Evolutionary conservation across 30 jellyfish, hydroid and myxozoan genomes (phyloP), one percentile per base, ranked within the genome.

Genomic region (Aurelia sp.): DNA sequence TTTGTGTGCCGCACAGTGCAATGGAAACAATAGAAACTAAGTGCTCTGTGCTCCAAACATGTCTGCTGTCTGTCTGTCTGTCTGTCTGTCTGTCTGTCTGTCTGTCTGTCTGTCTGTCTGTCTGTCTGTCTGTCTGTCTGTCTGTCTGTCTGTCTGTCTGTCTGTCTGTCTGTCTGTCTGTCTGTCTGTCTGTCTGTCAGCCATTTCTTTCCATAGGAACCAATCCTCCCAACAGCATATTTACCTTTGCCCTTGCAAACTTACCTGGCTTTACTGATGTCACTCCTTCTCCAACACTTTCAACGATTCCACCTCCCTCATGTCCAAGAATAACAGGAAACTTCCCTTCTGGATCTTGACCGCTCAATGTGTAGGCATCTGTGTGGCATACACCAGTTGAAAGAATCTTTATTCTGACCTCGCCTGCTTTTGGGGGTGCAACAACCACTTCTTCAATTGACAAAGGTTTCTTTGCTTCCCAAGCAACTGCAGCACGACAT

Each of bases 261-360:
- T 66, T 69, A 94, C 99, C 99, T 57, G 95, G 91, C 62, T 94
- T 89, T 20, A 94, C 72, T 12, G 91, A 47, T 4, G 99, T 94
- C n/a, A 94, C 99, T 3, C 97, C 97, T 76, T 94, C 99, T 0
- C 99, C 99, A 31, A 94, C 79, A 72, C 97, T 85, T 62, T 94
- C 99, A 0, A 94, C 97, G 51, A 94, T 85, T 21, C 99, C 99
- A 73, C 96, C 99, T 4, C 99, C 99, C 81, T 94, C 99, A 66
- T 94, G 99, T 21, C 99, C 99, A 27, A 94, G 87, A 68, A 94
- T 70, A 20, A 79, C 97, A 0, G 99, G 99, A 72, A 94, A 94
- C 31, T 75, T 96, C 30, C 99, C 99, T 57, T 94, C 99, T 4
- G 99, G 97, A 78, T 94, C 99, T 57, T 92, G 96, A 6, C 99